A percentile compares a stretch with the other conserved stretches of the same genome.
phyloP scores from a whole-genome alignment of 2,797 vertebrate genomes.

The Microctenopoma stevenorrisi region DNA sequence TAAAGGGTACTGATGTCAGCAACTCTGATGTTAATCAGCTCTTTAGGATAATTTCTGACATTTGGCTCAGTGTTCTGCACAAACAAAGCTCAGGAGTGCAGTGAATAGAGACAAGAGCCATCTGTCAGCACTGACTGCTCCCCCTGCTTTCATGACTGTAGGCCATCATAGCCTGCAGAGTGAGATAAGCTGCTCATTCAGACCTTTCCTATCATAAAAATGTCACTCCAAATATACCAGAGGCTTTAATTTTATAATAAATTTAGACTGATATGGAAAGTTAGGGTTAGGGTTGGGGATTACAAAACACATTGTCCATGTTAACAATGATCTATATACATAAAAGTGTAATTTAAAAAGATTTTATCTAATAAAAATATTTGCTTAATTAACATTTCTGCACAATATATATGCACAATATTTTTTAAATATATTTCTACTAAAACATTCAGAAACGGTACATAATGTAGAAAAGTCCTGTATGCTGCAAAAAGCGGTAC shows the following conservation, averaged over 20 bases:
- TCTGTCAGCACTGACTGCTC: conserved; percentile 72
- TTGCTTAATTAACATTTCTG: too few species aligned
- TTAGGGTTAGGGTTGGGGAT: neutral
- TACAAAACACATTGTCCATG: neutral
- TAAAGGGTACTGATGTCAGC: conserved; percentile 76
- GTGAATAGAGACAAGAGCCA: conserved; percentile 55
- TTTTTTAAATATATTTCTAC: too few species aligned
- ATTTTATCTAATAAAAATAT: neutral
- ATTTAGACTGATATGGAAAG: conserved; percentile 1
- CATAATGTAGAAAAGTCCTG: too few species aligned
- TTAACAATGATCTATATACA: too few species aligned
- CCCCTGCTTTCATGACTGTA: conserved; percentile 44
- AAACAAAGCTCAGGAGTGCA: conserved; percentile 57
- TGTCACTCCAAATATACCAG: conserved; percentile 26
- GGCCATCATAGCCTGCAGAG: conserved; percentile 66
- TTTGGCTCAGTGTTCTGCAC: conserved; percentile 72
- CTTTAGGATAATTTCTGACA: conserved; percentile 51
- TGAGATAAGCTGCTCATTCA: conserved; percentile 80
- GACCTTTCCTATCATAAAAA: conserved; percentile 31
- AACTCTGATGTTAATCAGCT: conserved; percentile 36
- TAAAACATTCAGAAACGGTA: too few species aligned
- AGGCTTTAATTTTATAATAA: neutral
- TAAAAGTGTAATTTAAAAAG: neutral
- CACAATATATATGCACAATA: too few species aligned
- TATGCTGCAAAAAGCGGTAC: too few species aligned